Percentiles rank a stretch among this genome's conserved stretches.
Conservation (phyloP, 1,140 invertebrate species). For the Frieseomelitta varia region DNA sequence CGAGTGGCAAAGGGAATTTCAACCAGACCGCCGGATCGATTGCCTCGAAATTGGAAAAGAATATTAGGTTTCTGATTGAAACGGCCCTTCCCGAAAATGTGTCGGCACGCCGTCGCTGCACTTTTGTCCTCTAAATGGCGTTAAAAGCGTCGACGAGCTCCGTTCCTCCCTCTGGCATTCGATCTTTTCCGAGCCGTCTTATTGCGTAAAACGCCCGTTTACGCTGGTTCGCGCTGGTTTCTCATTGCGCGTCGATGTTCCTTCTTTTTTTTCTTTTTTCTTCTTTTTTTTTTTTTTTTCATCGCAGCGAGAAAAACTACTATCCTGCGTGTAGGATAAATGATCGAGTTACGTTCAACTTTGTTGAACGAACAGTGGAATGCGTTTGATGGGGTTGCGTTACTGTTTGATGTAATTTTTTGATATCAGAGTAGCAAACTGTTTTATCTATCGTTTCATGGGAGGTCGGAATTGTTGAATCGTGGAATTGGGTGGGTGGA, state of each 20-base stretch:
- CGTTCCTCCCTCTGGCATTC: background rate
- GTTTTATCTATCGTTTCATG: background rate
- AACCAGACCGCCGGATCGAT: conserved; percentile 75
- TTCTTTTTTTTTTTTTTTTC: background rate
- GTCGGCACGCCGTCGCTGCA: conserved; percentile 19
- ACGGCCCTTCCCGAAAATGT: conserved; percentile 65
- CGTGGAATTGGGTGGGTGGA: background rate
- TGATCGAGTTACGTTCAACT: background rate
- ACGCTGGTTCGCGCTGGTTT: background rate
- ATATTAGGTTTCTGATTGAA: conserved; percentile 75
- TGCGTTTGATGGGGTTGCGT: background rate
- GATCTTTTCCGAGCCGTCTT: background rate
- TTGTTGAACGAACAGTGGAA: background rate
- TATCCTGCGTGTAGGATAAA: background rate
- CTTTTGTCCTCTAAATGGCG: conserved; percentile 48
- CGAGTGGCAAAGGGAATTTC: conserved; percentile 72
- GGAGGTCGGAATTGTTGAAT: background rate
- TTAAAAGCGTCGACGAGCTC: conserved; percentile 28
- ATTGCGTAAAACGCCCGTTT: background rate
- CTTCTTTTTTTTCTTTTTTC: too few relatives aligned
- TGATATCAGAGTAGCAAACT: background rate
- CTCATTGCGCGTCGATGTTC: background rate
- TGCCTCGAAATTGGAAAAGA: conserved; percentile 73
- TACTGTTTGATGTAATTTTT: background rate
- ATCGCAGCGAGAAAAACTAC: background rate